Evolutionary conservation across 37 sponge, comb jelly and placozoan species (phyloP), one percentile per base, ranked within the genome.

Genomic region (Beroe ovata): DNA sequence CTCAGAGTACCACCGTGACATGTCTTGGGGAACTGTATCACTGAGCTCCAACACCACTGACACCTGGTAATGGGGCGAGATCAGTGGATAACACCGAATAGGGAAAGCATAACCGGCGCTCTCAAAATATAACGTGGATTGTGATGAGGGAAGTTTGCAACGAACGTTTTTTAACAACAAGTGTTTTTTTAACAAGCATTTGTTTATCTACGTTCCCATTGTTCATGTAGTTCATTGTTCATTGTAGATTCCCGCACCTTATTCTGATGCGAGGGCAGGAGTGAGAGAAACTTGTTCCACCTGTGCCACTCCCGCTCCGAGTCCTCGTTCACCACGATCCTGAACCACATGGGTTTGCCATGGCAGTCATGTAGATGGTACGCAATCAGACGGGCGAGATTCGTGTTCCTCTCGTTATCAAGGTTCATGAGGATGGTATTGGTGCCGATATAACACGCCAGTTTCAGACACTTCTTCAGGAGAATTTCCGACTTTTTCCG

Each of bases 251-350:
- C n/a, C 54, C 6, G 11, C 11, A 77, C 28, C 38, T 77, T 77
- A 25, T 77, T 77, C 54, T 77, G 84, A 42, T 40, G 26, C 1
- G 26, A 30, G 14, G 84, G 84, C 18, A 77, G 54, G 47, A 77
- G 84, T 0, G 84, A 42, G n/a, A 77, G 29, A 25, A 77, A 77
- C 4, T 11, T 77, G 28, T 77, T 77, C 84, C 84, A 77, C 28
- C 33, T 38, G 0, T 41, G 35, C 84, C 84, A 77, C 41, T 39
- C 42, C 8, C 22, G 2, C 25, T 39, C 42, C n/a, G 84, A 42
- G 23, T 77, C 54, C n/a, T 77, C 54, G 21, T 21, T n/a, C 16
- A 77, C 23, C 21, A 4, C 28, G 19, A 77, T 40, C 41, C 84
- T 38, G 28, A 77, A 41, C 84, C 84, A 77, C 22, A 77, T 41